These are phyloP conservation scores for Fulmarus glacialis DNA, from an alignment of 2,113 vertebrate genomes.

Conservation along the genomic window DNA sequence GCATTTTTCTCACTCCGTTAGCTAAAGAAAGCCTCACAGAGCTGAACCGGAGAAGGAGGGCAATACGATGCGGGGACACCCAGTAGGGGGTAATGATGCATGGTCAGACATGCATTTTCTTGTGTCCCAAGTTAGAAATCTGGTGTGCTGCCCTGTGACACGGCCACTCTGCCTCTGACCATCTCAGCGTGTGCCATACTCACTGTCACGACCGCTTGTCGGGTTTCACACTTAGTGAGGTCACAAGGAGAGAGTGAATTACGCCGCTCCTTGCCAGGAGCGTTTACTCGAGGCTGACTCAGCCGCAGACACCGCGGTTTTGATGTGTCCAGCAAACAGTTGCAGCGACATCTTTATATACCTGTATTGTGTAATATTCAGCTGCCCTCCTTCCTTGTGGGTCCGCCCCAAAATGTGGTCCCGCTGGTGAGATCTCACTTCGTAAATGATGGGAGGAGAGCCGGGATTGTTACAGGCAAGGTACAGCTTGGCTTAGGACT, in stretches of 20 bases:
- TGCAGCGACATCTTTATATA: neutral
- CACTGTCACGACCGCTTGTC: neutral
- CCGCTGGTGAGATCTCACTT: neutral
- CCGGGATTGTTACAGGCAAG: neutral
- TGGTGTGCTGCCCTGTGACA: neutral
- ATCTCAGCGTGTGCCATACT: neutral
- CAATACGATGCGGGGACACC: neutral
- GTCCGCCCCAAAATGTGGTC: neutral
- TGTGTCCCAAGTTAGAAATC: neutral
- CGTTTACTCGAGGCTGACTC: neutral
- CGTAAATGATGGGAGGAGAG: neutral
- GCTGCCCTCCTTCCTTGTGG: neutral
- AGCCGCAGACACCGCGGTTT: neutral
- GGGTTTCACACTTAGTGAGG: neutral
- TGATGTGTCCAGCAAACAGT: fast-evolving
- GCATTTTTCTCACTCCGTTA: neutral
- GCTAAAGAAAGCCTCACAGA: neutral
- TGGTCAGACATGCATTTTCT: neutral
- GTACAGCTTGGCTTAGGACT: neutral
- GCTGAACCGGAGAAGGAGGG: neutral
- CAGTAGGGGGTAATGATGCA: neutral
- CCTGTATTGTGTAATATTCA: neutral
- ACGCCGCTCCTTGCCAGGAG: fast-evolving
- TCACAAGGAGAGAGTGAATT: neutral
- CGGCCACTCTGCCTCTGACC: neutral